These are phyloP conservation scores for Xiphorhynchus erythropygius DNA, from an alignment of 2,797 vertebrate species.

Conservation along the genomic window DNA sequence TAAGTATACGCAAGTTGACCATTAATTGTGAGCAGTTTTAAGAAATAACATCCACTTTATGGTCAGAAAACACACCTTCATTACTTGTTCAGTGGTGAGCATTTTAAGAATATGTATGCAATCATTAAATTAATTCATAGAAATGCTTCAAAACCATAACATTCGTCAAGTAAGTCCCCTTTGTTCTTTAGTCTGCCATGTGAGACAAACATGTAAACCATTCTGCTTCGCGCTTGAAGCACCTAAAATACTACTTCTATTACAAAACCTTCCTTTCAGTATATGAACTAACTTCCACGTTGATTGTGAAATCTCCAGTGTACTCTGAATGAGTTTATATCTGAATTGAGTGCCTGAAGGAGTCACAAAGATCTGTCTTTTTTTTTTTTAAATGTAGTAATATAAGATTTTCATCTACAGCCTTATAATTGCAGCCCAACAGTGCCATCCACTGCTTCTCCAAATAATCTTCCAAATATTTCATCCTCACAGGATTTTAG, in stretches of 20 bases:
- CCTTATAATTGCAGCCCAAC: slow-evolving; percentile 52
- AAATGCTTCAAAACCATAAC: background rate
- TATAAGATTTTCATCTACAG: background rate
- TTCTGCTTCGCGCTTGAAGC: slow-evolving; percentile 13
- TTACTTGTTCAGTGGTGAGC: background rate
- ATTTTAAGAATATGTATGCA: background rate
- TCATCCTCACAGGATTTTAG: background rate
- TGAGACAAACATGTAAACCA: background rate
- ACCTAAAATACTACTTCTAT: background rate
- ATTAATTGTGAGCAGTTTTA: background rate
- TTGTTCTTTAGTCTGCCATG: slow-evolving; percentile 1
- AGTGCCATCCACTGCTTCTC: slow-evolving; percentile 69
- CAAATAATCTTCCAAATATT: slow-evolving; percentile 49
- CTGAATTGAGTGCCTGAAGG: background rate
- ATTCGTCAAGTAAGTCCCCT: background rate
- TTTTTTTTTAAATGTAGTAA: background rate
- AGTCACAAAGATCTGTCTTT: background rate
- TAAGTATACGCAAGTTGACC: background rate
- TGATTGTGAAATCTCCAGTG: background rate
- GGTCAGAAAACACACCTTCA: background rate
- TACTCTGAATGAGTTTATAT: background rate
- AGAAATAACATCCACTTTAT: background rate
- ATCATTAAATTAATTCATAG: background rate
- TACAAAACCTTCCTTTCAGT: background rate
- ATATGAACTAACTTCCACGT: background rate